Conservation (phyloP, 2,797 vertebrate genomes). For the Neomorphus geoffroyi region DNA sequence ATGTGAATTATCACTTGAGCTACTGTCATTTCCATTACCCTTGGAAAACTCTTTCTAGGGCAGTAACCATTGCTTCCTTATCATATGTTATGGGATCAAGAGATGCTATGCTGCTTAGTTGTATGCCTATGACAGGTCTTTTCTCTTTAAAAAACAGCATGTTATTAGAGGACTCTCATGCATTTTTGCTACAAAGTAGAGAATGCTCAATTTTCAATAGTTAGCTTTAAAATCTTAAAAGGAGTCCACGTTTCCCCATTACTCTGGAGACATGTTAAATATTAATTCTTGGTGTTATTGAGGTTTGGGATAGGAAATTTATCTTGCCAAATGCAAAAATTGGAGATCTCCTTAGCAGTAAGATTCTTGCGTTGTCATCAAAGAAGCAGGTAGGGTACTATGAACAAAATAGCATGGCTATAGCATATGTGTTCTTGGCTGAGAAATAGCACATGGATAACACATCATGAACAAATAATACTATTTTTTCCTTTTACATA, state of each 20-base stretch:
- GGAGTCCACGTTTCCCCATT: not conserved
- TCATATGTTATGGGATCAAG: not conserved
- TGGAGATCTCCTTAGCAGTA: not conserved
- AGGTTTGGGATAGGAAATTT: not conserved
- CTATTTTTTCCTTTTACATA: not conserved
- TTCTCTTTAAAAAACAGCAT: not conserved
- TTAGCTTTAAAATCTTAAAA: not conserved
- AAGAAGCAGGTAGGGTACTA: not conserved
- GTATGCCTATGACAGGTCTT: not conserved
- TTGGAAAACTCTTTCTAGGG: not conserved
- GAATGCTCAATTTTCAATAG: not conserved
- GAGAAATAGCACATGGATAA: not conserved
- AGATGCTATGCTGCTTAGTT: not conserved
- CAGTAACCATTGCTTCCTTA: not conserved
- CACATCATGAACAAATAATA: not conserved
- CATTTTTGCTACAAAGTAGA: not conserved
- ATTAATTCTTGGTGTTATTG: not conserved
- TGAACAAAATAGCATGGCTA: not conserved
- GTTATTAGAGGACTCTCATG: not conserved
- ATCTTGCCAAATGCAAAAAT: not conserved
- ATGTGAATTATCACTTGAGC: not conserved
- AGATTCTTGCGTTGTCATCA: not conserved
- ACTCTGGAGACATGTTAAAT: not conserved
- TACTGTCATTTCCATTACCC: not conserved
- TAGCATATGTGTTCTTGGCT: not conserved